Conservation (phyloP, 23 tunicate species). For the Ascidia mentula region DNA sequence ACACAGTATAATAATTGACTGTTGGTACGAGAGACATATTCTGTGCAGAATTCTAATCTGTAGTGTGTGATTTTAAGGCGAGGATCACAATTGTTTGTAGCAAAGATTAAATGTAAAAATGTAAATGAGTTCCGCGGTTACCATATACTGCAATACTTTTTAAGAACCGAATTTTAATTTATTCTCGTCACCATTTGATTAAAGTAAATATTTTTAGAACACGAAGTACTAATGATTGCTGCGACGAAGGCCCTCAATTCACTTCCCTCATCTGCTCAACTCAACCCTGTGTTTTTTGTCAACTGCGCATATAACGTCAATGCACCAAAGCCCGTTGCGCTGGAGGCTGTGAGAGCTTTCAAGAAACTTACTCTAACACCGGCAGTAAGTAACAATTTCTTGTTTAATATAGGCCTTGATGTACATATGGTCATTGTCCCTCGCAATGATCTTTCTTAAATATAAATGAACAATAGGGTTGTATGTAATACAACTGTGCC, state of each 20-base stretch:
- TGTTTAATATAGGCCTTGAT: not conserved
- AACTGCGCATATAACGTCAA: conserved; percentile 2
- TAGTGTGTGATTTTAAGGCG: too few species aligned
- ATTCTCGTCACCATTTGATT: too few species aligned
- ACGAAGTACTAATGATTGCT: conserved; percentile 3
- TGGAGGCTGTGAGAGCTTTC: conserved; percentile 3
- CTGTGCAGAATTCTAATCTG: too few species aligned
- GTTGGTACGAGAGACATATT: too few species aligned
- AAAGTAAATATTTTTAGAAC: not conserved
- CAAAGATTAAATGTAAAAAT: too few species aligned
- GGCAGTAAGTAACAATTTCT: not conserved
- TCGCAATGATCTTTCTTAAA: not conserved
- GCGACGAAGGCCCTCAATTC: conserved; percentile 6
- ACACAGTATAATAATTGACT: too few species aligned
- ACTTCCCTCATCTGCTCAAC: not conserved
- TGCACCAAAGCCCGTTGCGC: conserved; percentile 7
- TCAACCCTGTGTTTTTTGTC: not conserved
- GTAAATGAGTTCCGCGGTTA: too few species aligned
- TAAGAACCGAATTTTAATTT: too few species aligned
- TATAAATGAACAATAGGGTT: not conserved
- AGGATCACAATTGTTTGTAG: too few species aligned
- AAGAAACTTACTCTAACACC: not conserved
- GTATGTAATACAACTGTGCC: too few species aligned
- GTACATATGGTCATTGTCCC: not conserved
- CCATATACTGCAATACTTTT: too few species aligned